Evolutionary conservation across 1,140 invertebrate species (phyloP).

Genomic region (Sinella curviseta): DNA sequence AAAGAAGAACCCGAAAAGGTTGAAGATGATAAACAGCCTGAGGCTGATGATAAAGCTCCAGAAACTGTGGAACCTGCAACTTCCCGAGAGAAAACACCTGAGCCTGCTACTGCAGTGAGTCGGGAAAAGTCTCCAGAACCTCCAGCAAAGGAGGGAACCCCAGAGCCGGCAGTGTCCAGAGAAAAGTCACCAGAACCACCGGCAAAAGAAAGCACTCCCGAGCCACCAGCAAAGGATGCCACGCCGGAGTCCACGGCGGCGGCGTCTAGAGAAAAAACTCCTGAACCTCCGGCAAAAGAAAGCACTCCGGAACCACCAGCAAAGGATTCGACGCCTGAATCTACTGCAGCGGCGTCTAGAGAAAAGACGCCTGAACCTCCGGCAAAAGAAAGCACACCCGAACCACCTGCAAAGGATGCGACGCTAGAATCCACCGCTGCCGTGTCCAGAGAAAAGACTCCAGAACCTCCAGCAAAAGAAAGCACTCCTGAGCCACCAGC

Average conservation of each 20-base stretch:
- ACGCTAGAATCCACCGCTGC: too few relatives aligned
- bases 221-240: background rate
- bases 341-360: background rate
- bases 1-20: too few relatives aligned
- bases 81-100: background rate
- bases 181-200: background rate
- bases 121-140: background rate
- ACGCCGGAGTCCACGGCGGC: background rate
- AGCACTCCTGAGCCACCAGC: background rate
- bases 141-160: slow-evolving; percentile 54
- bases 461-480: background rate
- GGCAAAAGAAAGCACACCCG: background rate
- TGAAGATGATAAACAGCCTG: background rate
- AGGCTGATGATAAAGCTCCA: background rate
- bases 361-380: background rate
- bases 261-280: background rate
- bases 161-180: slow-evolving; percentile 68
- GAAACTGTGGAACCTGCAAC: background rate
- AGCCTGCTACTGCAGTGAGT: background rate
- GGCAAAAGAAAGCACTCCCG: background rate
- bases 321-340: background rate
- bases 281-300: background rate
- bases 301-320: background rate
- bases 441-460: background rate
- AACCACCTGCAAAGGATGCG: too few relatives aligned